phyloP scores from a whole-genome alignment of 2,113 vertebrate species.

The Podarcis raffonei region DNA sequence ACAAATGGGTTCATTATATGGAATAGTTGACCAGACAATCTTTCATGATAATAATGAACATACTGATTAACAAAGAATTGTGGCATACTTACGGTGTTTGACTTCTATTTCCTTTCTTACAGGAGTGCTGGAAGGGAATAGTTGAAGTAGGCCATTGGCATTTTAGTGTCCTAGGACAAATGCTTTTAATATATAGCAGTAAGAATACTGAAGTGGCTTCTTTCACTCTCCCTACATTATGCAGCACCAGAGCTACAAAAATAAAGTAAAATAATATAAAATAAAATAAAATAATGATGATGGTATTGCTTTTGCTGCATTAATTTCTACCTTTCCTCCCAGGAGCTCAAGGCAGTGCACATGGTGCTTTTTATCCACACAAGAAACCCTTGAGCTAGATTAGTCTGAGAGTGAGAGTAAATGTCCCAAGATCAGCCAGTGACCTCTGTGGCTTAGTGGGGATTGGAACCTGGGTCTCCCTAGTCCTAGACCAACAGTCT shows the following conservation, averaged over 20 bases:
- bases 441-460: no score
- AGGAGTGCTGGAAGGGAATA: not conserved
- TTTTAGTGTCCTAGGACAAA: not conserved
- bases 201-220: not conserved
- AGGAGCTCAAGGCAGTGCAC: no score
- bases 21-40: not conserved
- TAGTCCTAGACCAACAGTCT: no score
- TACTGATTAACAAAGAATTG: not conserved
- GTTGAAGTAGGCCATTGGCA: not conserved
- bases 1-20: not conserved
- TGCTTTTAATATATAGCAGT: no score
- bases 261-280: not conserved
- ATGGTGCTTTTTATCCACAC: no score
- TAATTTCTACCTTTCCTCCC: no score
- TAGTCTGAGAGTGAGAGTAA: no score
- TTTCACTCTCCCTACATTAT: not conserved
- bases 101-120: not conserved
- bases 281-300: not conserved
- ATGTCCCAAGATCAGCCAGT: no score
- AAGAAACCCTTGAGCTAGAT: no score
- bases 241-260: not conserved
- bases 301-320: not conserved
- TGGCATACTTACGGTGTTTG: not conserved
- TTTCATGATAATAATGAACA: not conserved
- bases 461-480: no score